phyloP scores from a whole-genome alignment of 2,797 vertebrate species.

The Thaleichthys pacificus region DNA sequence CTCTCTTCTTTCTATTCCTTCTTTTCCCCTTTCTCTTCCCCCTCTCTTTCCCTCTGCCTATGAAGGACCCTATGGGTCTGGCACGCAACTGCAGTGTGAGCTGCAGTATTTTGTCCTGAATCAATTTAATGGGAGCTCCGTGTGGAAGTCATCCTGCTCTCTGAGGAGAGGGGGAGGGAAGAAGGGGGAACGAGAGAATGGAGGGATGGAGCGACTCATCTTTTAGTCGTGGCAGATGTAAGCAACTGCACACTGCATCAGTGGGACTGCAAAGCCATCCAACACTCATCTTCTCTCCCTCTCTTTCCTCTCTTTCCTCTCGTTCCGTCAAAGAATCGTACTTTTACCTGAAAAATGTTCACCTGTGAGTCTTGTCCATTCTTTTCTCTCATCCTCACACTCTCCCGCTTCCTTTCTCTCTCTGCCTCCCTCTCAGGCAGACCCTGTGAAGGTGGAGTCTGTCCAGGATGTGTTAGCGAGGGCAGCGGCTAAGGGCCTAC shows the following conservation, averaged over 20 bases:
- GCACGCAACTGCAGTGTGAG: neutral
- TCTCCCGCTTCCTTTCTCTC: neutral
- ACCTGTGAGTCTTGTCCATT: neutral
- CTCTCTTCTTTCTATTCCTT: neutral
- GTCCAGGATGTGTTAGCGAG: conserved; percentile 83
- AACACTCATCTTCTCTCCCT: neutral
- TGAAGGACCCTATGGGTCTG: neutral
- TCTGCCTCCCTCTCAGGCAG: conserved; percentile 62
- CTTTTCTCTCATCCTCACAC: neutral
- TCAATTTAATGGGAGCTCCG: neutral
- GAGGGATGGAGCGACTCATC: neutral
- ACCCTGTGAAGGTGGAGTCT: conserved; percentile 73
- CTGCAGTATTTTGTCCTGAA: neutral
- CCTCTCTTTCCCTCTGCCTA: neutral
- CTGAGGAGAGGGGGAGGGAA: neutral
- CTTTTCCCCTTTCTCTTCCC: neutral
- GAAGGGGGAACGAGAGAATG: too few relatives aligned
- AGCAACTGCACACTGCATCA: conserved; percentile 14
- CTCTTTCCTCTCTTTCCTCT: conserved; percentile 5
- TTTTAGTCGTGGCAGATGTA: neutral
- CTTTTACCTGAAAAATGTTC: neutral
- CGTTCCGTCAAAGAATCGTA: neutral
- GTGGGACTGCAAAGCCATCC: conserved; percentile 25
- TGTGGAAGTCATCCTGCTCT: neutral
- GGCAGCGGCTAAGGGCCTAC: conserved; percentile 81